Evolutionary conservation across 1,140 invertebrate species (phyloP), one percentile per base, ranked within the genome.

Genomic region (Cydia strobilella): DNA sequence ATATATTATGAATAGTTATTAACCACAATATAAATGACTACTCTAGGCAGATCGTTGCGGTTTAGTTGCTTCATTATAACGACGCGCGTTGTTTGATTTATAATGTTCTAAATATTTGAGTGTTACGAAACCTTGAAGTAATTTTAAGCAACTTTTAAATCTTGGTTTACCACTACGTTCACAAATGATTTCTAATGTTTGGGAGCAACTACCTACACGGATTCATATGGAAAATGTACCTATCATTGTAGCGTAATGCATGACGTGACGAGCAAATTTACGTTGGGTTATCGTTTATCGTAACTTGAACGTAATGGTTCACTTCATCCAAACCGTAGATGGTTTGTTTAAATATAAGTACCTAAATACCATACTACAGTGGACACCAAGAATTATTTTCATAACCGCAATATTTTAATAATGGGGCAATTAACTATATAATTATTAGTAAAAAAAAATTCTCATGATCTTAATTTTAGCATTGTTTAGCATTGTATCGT

Each of bases 71-170:
- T 65, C 51, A 10, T 74, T 76, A 59, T 77, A 69, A 77, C 51
- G 69, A 63, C 69, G 73, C 13, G 35, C 51, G 35, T 45, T 59
- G n/a, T 62, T 51, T 65, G 31, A 78, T 78, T 75, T 59, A 75
- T 72, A 76, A 63, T 74, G 77, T 76, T 74, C 73, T 65, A 74
- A 45, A 78, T 78, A 69, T 35, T 35, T 39, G 9, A 42, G 25
- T 7, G 63, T 69, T 69, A 69, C 31, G 31, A 20, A 69, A 69
- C n/a, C 48, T 18, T 39, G 31, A 39, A n/a, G 65, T 35, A 10
- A 39, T 18, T 69, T 39, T 20, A 20, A 39, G 35, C n/a, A 2
- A 66, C 10, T 15, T 66, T 66, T 35, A 39, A 66, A 66, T 35
- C n/a, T 51, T 65, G 25, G 63, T 65, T 51, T 51, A 45, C 42